Conservation (phyloP, 2,113 vertebrate species). For the Gallinago paraguaiae region DNA sequence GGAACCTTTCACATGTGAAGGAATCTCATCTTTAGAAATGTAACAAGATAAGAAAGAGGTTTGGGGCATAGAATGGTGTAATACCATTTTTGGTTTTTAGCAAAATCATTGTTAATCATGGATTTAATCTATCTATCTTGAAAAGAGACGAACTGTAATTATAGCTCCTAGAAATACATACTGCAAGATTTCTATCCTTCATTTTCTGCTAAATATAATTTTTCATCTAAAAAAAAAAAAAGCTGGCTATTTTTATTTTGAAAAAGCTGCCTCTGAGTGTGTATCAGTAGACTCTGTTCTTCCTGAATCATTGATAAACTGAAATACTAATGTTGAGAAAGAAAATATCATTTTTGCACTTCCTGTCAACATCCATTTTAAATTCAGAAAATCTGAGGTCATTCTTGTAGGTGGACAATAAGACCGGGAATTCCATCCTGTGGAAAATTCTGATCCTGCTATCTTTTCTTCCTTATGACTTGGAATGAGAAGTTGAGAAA, state of each 20-base stretch:
- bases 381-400: background rate
- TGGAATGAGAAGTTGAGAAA: background rate
- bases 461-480: background rate
- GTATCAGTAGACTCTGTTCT: background rate
- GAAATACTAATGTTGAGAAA: background rate
- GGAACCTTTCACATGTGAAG: background rate
- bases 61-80: background rate
- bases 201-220: background rate
- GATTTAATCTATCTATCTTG: slow-evolving; percentile 10
- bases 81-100: background rate
- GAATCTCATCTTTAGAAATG: background rate
- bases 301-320: background rate
- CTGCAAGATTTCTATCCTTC: background rate
- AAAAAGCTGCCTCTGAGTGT: background rate
- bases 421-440: background rate
- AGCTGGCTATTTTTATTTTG: background rate
- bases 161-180: background rate
- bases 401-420: background rate
- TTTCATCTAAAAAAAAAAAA: background rate
- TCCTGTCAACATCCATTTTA: background rate
- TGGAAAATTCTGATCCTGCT: background rate
- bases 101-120: background rate
- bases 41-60: background rate
- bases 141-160: background rate
- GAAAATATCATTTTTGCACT: background rate